A percentile compares a stretch with the other conserved stretches of the same genome.
phyloP scores from a whole-genome alignment of 2,113 vertebrate species.

The Halcyon senegalensis region DNA sequence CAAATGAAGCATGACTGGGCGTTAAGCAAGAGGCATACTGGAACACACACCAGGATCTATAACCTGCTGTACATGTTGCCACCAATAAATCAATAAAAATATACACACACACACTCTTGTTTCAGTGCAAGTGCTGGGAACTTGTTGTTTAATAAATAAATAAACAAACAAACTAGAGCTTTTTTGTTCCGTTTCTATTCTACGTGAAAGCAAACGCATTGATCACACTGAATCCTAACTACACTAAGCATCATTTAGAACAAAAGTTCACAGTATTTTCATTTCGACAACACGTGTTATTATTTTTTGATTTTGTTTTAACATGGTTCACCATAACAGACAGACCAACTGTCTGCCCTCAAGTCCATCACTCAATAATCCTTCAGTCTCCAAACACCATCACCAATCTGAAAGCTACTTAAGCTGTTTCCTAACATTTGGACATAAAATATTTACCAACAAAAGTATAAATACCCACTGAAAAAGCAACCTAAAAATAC shows the following conservation, averaged over 20 bases:
- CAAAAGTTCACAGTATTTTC: not conserved
- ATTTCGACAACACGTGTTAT: not conserved
- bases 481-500: slow-evolving; percentile 43
- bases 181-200: not conserved
- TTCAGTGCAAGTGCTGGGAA: not conserved
- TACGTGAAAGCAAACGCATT: not conserved
- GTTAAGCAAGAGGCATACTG: not conserved
- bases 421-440: not conserved
- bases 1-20: slow-evolving; percentile 9
- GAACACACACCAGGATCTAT: slow-evolving; percentile 19
- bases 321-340: not conserved
- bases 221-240: not conserved
- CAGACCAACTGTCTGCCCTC: not conserved
- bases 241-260: not conserved
- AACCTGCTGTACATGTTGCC: not conserved
- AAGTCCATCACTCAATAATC: not conserved
- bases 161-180: not conserved
- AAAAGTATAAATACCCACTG: not conserved
- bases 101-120: not conserved
- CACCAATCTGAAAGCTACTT: slow-evolving; percentile 21
- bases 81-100: slow-evolving; percentile 47
- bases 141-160: not conserved
- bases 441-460: slow-evolving; percentile 56
- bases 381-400: not conserved
- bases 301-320: not conserved